Evolutionary conservation across 2,888 invertebrate species (phyloP).

Genomic region (Agonopterix alstromeriana): DNA sequence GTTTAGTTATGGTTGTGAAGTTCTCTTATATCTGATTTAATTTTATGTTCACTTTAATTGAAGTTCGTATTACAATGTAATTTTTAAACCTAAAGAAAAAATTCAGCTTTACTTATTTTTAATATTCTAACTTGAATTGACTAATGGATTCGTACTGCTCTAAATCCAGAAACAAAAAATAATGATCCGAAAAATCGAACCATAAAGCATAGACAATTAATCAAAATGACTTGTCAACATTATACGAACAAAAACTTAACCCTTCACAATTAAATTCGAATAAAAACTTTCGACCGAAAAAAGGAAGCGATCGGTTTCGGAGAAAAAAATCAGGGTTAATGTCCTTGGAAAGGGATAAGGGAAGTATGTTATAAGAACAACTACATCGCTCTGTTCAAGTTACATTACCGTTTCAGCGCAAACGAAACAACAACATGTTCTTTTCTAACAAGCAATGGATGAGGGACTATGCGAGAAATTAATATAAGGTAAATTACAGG

Average conservation of each 20-base stretch:
- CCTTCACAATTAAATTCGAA: conserved; percentile 55
- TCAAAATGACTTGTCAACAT: conserved; percentile 58
- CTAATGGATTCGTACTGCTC: neutral
- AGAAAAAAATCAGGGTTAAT: conserved; percentile 59
- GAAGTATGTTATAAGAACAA: conserved; percentile 19
- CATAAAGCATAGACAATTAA: conserved; percentile 39
- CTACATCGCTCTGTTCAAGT: conserved; percentile 14
- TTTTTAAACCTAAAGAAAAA: too few relatives aligned
- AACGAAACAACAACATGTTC: too few relatives aligned
- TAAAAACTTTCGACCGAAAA: conserved; percentile 39
- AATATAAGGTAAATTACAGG: conserved; percentile 15
- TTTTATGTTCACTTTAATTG: neutral
- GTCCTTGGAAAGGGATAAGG: conserved; percentile 46
- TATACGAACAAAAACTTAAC: conserved; percentile 44
- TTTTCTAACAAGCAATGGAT: too few relatives aligned
- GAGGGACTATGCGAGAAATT: too few relatives aligned
- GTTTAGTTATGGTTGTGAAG: conserved; percentile 21
- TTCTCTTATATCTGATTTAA: neutral
- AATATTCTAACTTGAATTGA: too few relatives aligned
- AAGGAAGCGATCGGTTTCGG: conserved; percentile 52
- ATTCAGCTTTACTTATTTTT: too few relatives aligned
- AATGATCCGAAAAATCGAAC: neutral
- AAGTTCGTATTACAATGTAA: too few relatives aligned
- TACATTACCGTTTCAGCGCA: conserved; percentile 23
- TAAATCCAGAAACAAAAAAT: neutral